phyloP scores from a whole-genome alignment of 2,797 vertebrate species.

The Ataeniobius toweri region DNA sequence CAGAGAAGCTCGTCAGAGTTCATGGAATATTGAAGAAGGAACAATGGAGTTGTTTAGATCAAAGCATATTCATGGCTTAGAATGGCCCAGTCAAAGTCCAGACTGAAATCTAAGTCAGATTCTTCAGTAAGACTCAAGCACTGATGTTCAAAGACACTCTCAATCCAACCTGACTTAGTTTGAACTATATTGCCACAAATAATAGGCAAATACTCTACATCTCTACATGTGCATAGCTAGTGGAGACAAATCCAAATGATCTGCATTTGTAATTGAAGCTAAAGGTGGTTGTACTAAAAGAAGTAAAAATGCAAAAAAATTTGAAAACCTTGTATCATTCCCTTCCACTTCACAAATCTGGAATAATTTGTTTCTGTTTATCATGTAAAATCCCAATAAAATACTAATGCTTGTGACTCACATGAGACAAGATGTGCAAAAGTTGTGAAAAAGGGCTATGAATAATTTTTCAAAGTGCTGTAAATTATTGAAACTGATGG shows the following conservation, averaged over 20 bases:
- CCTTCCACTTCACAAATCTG: background rate
- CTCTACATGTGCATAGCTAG: background rate
- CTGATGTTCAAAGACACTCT: background rate
- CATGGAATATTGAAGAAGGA: too few species aligned
- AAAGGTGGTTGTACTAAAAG: background rate
- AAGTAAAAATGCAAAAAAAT: background rate
- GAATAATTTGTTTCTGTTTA: background rate
- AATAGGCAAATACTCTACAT: background rate
- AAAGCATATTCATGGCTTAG: background rate
- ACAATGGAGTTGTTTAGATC: too few species aligned
- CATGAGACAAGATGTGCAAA: background rate
- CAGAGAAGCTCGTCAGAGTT: too few species aligned
- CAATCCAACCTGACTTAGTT: background rate
- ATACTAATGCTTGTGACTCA: background rate
- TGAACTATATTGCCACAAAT: background rate
- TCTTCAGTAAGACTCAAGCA: background rate
- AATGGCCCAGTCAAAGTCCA: background rate
- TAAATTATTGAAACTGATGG: background rate
- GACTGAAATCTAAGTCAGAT: background rate
- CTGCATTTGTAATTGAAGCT: background rate
- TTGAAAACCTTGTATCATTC: background rate
- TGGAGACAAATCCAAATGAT: background rate
- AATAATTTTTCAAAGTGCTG: too few species aligned
- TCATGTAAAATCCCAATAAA: background rate
- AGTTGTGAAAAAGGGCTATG: too few species aligned